Base-by-base conservation (phyloP, 1,140 invertebrate genomes). In the Brachionus rotundiformis region DNA sequence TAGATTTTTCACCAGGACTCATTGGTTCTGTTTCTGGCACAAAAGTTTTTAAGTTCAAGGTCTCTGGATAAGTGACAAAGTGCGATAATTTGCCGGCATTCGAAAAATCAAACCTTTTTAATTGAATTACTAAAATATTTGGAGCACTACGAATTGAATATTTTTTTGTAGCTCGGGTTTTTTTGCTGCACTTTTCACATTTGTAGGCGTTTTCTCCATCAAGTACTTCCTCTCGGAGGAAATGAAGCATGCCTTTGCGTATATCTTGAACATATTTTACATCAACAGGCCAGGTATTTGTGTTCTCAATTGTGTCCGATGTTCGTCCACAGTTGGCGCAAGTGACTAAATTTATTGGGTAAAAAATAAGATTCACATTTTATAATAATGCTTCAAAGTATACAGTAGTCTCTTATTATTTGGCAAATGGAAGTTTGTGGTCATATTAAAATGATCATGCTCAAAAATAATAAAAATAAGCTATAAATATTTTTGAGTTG, bases 121-220 rank as follows among this genome's bases (percentile, higher is more conserved):
- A 31, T 13, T 81, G 54, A 16, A 81, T 81, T 68, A 81, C 54
- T 39, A 81, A 54, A 29, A 65, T 49, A 23, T 81, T 81, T 1
- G 79, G 54, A 4, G 54, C 79, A 16, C 13, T 65, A 10, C 54
- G 59, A 19, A 81, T 63, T 19, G 79, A 63, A 65, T 81, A 81
- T 5, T 63, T 63, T 81, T 81, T 81, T 7, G 54, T 65, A 27
- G 79, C 79, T n/a, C 54, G 59, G 3, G 54, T 63, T 63, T 63
- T 63, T 65, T 68, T 63, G n/a, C 16, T 33, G 33, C 79, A 88
- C 86, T 84, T 87, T 88, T 94, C 93, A 89, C 96, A 98, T 87
- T 94, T 94, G 85, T 97, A 98, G 6, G 90, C 89, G 85, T 91
- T 91, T 39, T 95, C 94, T 61, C 83, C 83, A 86, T 94, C 93